A percentile compares a stretch with the other conserved stretches of the same genome.
Conservation (phyloP, 1,140 invertebrate species). For the Drosophila teissieri region DNA sequence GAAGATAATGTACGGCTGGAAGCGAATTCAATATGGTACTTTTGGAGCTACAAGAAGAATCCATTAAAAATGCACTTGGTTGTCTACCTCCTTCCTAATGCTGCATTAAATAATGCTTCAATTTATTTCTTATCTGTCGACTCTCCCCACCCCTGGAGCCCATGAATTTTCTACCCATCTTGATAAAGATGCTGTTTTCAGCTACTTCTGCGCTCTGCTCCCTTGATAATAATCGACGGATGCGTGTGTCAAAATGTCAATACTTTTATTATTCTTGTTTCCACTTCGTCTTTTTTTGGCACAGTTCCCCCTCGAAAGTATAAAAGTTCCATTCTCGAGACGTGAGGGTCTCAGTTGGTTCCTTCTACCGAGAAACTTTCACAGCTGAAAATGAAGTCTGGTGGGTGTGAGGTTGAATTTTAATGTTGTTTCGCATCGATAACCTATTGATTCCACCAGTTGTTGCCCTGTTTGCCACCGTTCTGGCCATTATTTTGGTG, state of each 20-base stretch:
- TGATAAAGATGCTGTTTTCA: constrained; percentile 1
- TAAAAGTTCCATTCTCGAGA: constrained; percentile 51
- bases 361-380: constrained; percentile 52
- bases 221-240: constrained; percentile 68
- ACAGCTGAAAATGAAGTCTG: constrained; percentile 63
- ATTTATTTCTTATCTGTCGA: background rate
- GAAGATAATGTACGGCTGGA: background rate
- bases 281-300: constrained; percentile 15
- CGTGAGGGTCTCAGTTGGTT: constrained; percentile 48
- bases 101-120: constrained; percentile 4
- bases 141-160: background rate
- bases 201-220: constrained; percentile 13
- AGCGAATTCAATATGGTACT: background rate
- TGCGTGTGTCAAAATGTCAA: constrained; percentile 61
- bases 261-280: constrained; percentile 44
- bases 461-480: constrained; percentile 45
- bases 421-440: constrained; percentile 19
- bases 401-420: constrained; percentile 41
- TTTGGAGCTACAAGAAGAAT: background rate
- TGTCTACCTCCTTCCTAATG: background rate
- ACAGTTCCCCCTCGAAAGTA: constrained; percentile 28
- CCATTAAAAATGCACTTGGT: constrained; percentile 6
- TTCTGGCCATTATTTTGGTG: constrained; percentile 57
- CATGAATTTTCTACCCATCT: constrained; percentile 20
- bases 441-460: constrained; percentile 14